A percentile compares a stretch with the other conserved stretches of the same genome.
Conservation (phyloP, 2,113 vertebrate species). For the Melanotaenia duboulayi region DNA sequence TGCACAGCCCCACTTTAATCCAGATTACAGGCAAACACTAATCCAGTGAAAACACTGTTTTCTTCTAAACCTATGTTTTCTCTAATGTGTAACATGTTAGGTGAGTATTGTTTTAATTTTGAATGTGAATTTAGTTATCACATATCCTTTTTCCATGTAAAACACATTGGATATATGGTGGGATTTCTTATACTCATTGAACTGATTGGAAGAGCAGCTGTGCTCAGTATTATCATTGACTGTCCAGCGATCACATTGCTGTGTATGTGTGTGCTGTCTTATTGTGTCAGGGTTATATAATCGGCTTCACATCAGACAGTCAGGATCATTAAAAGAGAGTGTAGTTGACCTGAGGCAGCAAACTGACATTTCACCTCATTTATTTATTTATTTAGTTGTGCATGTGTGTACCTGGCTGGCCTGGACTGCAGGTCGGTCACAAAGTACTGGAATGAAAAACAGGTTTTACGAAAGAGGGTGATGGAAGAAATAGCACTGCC, state of each 20-base stretch:
- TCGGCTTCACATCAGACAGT: constrained; percentile 53
- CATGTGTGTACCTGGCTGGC: not conserved
- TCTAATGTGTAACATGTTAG: not conserved
- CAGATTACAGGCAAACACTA: constrained; percentile 74
- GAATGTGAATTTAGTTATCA: not conserved
- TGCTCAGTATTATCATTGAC: constrained; percentile 52
- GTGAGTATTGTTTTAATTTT: constrained; percentile 12
- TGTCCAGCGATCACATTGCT: constrained; percentile 35
- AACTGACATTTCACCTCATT: constrained; percentile 40
- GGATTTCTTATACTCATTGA: constrained; percentile 24
- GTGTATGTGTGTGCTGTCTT: constrained; percentile 4
- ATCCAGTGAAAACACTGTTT: constrained; percentile 73
- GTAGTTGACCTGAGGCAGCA: constrained; percentile 25
- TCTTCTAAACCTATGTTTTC: constrained; percentile 53
- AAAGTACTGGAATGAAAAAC: not conserved
- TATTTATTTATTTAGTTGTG: not conserved
- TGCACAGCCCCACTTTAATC: constrained; percentile 74
- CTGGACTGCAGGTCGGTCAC: constrained; percentile 17
- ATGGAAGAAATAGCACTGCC: not conserved
- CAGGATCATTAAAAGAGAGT: constrained; percentile 36
- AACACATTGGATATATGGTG: not conserved
- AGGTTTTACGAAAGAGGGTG: constrained; percentile 1
- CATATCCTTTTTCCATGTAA: constrained; percentile 2
- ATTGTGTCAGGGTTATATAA: constrained; percentile 59
- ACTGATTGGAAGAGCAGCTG: constrained; percentile 64